These are phyloP conservation scores for Zaprionus lineosus DNA, from an alignment of 2,888 invertebrate genomes.

Conservation along the genomic window DNA sequence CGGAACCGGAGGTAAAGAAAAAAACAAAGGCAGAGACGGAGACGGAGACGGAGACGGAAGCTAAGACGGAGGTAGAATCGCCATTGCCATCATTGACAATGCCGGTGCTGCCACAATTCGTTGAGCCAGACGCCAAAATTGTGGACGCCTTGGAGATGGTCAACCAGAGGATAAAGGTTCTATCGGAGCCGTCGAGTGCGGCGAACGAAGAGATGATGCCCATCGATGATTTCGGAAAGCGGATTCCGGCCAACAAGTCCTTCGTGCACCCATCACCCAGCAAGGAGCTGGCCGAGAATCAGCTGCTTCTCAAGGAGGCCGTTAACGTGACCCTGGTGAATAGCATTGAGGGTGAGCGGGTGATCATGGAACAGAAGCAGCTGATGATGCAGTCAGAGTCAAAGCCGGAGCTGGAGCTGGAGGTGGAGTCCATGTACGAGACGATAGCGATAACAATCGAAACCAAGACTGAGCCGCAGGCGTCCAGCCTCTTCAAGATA, in stretches of 20 bases:
- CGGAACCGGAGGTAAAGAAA: not conserved
- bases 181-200: conserved; percentile 26
- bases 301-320: conserved; percentile 76
- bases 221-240: conserved; percentile 75
- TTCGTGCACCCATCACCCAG: conserved; percentile 86
- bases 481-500: conserved; percentile 57
- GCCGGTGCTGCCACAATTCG: conserved; percentile 40
- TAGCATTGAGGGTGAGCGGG: conserved; percentile 77
- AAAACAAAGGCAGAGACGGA: not conserved
- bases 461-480: conserved; percentile 69
- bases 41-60: not conserved
- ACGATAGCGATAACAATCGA: conserved; percentile 64
- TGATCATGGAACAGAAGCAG: conserved; percentile 69
- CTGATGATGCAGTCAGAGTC: conserved; percentile 5
- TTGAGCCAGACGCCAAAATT: conserved; percentile 77
- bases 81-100: not conserved
- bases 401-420: conserved; percentile 2
- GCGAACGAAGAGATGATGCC: conserved; percentile 36
- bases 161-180: conserved; percentile 77
- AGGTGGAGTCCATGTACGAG: conserved; percentile 67
- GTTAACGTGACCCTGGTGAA: conserved; percentile 81
- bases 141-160: conserved; percentile 79
- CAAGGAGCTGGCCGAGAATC: conserved; percentile 68
- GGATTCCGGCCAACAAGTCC: conserved; percentile 86
- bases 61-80: conserved; percentile 14